Base-by-base conservation (phyloP, 1,140 invertebrate species). In the Caenorhabditis remanei region DNA sequence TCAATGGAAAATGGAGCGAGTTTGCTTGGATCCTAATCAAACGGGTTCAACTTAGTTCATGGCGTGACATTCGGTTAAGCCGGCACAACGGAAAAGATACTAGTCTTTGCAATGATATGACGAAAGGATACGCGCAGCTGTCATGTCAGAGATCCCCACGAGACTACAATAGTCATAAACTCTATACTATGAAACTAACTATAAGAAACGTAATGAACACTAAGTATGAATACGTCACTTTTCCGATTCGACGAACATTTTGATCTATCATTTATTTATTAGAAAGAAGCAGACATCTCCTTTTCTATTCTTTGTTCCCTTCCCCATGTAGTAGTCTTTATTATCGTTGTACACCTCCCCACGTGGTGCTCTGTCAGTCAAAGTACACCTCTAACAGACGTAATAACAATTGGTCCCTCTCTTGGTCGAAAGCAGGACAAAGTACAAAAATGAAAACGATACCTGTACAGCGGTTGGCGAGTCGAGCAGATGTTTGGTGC, bases 381-480 rank as follows among this genome's bases (percentile, higher is more conserved):
- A 79, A 79, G 71, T 79, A 79, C 71, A 79, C n/a, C 41, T 43
- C 41, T 43, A 16, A 55, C 63, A 65, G 43, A 86, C 85, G 50
- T 65, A 63, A 53, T 56, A 56, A 86, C 53, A 86, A 86, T 71
- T 79, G 63, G 85, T 82, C 67, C 65, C 48, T 43, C 84, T 65
- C 61, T 67, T 43, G 21, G 56, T 24, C 48, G 71, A 85, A 21
- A 75, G 55, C 67, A 85, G 56, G 16, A 40, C 67, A 79, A 55
- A 75, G 85, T 71, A 79, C 85, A 46, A 53, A 4, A 79, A 79
- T 21, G 85, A 79, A 79, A 79, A 24, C n/a, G 71, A 79, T 79
- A 79, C 71, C 71, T 79, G 71, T 50, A 79, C 46, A 50, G 71
- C 71, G 43, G 71, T 79, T 79, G 71, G 71, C 19, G 71, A 79